Evolutionary conservation across 2,888 invertebrate genomes (phyloP).

Genomic region (Morpho achilles): DNA sequence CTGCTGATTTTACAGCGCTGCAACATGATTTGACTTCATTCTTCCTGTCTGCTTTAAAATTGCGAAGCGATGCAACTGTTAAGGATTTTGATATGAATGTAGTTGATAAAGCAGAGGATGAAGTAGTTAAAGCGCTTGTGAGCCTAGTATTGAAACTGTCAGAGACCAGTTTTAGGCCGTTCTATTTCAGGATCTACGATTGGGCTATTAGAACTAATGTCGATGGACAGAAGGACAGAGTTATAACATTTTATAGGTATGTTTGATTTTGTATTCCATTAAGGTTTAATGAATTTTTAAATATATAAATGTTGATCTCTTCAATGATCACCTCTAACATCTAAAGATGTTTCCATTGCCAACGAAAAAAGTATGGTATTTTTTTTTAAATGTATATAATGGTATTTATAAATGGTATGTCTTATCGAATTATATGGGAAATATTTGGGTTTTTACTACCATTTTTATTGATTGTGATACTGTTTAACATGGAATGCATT

Average conservation of each 20-base stretch:
- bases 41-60: constrained; percentile 85
- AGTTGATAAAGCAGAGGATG: constrained; percentile 83
- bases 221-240: constrained; percentile 80
- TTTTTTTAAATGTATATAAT: no score
- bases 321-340: no score
- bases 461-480: no score
- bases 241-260: constrained; percentile 90
- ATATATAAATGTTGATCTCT: no score
- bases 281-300: no score
- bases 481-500: no score
- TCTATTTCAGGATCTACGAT: constrained; percentile 91
- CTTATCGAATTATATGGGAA: no score
- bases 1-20: constrained; percentile 82
- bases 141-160: constrained; percentile 91
- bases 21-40: constrained; percentile 85
- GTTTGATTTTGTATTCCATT: constrained; percentile 19
- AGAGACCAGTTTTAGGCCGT: constrained; percentile 92
- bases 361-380: no score
- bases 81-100: constrained; percentile 46
- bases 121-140: constrained; percentile 88
- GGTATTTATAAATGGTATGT: no score
- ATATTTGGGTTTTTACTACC: no score
- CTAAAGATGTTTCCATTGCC: no score
- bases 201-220: constrained; percentile 87
- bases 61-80: constrained; percentile 78